A percentile compares a stretch with the other conserved stretches of the same genome.
These are phyloP conservation scores for Nomada fucata DNA, from an alignment of 2,888 invertebrate genomes.

Conservation along the genomic window DNA sequence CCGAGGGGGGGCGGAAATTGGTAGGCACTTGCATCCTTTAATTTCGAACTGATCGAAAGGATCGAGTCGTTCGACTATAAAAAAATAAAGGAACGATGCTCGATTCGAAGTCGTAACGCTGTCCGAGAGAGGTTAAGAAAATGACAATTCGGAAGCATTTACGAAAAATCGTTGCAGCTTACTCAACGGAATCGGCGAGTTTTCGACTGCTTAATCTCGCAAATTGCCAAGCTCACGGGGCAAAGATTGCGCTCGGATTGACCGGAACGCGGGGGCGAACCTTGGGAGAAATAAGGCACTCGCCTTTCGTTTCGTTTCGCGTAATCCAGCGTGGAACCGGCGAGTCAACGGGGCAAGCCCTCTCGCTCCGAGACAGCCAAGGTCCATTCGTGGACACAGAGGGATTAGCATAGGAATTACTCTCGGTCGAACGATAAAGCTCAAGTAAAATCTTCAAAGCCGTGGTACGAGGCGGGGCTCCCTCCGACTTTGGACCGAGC, in stretches of 20 bases:
- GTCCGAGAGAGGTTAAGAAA: background rate
- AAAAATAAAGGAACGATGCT: background rate
- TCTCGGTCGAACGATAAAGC: slow-evolving; percentile 70
- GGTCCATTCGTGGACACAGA: slow-evolving; percentile 72
- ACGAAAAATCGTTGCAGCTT: background rate
- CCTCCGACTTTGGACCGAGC: slow-evolving; percentile 16
- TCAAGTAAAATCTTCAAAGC: slow-evolving; percentile 67
- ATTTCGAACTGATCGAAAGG: slow-evolving; percentile 48
- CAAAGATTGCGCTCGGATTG: slow-evolving; percentile 8
- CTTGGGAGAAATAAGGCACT: background rate
- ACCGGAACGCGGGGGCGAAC: background rate
- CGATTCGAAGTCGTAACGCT: slow-evolving; percentile 20
- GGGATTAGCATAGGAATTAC: slow-evolving; percentile 81
- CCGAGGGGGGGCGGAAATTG: slow-evolving; percentile 58
- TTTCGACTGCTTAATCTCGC: background rate
- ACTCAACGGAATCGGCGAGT: background rate
- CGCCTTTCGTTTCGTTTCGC: slow-evolving; percentile 40
- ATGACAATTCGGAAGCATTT: background rate
- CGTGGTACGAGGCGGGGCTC: slow-evolving; percentile 52
- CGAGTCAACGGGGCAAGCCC: slow-evolving; percentile 8
- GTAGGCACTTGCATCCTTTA: slow-evolving; percentile 56
- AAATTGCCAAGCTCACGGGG: background rate
- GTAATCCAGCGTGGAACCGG: slow-evolving; percentile 41
- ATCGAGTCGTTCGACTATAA: slow-evolving; percentile 26
- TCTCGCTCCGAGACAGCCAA: slow-evolving; percentile 5